phyloP scores from a whole-genome alignment of 2,888 invertebrate genomes.

The Drosophila algonquin region DNA sequence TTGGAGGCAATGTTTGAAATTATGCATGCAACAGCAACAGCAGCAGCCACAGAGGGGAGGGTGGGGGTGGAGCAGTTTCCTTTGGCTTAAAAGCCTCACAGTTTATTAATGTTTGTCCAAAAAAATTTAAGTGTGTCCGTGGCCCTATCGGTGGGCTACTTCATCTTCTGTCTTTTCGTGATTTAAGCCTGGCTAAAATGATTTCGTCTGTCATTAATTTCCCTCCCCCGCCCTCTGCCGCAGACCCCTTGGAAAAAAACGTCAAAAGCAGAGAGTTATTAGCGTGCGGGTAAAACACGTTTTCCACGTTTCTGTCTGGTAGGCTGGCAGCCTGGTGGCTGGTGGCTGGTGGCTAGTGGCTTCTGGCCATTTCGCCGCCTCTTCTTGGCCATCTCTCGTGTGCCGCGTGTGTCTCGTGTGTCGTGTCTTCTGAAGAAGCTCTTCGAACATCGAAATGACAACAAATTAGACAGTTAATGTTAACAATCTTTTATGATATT shows the following conservation, averaged over 20 bases:
- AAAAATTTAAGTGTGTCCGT: slow-evolving; percentile 68
- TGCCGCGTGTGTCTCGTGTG: slow-evolving; percentile 2
- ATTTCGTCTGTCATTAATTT: slow-evolving; percentile 76
- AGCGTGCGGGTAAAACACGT: slow-evolving; percentile 68
- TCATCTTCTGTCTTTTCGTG: slow-evolving; percentile 44
- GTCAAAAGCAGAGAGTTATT: slow-evolving; percentile 73
- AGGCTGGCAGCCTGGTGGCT: no score
- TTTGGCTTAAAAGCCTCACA: slow-evolving; percentile 61
- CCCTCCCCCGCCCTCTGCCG: slow-evolving; percentile 12
- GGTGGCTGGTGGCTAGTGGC: slow-evolving; percentile 26
- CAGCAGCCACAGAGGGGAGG: background rate
- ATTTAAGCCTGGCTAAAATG: slow-evolving; percentile 75
- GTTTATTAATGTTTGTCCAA: slow-evolving; percentile 77
- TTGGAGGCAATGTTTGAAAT: slow-evolving; percentile 55
- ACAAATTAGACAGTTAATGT: slow-evolving; percentile 78
- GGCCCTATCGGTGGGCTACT: slow-evolving; percentile 16
- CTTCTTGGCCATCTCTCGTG: slow-evolving; percentile 41
- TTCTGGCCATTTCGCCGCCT: slow-evolving; percentile 62
- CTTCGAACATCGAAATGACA: slow-evolving; percentile 63
- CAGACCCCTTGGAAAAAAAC: slow-evolving; percentile 17
- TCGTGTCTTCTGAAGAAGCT: slow-evolving; percentile 68
- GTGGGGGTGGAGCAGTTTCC: background rate
- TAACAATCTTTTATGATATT: slow-evolving; percentile 78
- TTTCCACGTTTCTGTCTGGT: slow-evolving; percentile 21
- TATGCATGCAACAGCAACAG: slow-evolving; percentile 66